phyloP scores from a whole-genome alignment of 2,888 invertebrate genomes.

The Seira ritae region DNA sequence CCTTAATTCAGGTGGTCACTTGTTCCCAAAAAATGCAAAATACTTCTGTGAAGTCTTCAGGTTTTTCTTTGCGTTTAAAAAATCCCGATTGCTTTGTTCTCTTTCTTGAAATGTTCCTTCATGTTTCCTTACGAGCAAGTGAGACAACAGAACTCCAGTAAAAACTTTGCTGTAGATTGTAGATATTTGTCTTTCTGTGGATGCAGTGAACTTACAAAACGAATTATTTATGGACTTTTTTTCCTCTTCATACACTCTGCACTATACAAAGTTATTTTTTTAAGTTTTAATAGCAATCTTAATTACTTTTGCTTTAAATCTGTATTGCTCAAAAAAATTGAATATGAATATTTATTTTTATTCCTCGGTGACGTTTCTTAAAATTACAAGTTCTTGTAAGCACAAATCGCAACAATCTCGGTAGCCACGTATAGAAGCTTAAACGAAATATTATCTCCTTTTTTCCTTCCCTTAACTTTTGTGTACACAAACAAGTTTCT shows the following conservation, averaged over 20 bases:
- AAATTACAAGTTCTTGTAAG: not conserved
- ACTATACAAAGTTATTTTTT: not conserved
- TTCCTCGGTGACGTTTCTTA: not conserved
- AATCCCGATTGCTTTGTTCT: not conserved
- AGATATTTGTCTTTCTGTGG: not conserved
- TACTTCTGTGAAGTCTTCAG: conserved; percentile 59
- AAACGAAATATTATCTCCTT: not conserved
- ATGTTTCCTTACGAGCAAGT: not conserved
- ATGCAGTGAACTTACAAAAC: not conserved
- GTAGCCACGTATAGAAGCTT: not conserved
- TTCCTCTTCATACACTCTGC: not conserved
- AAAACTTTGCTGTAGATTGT: not conserved
- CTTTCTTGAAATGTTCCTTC: conserved; percentile 8
- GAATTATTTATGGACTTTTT: not conserved
- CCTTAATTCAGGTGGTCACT: conserved; percentile 54
- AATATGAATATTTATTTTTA: not conserved
- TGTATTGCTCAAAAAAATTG: not conserved
- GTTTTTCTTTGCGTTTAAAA: conserved; percentile 30
- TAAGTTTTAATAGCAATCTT: not conserved
- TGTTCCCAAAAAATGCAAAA: conserved; percentile 59
- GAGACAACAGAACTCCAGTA: conserved; percentile 35
- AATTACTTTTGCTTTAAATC: not conserved
- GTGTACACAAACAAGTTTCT: not conserved
- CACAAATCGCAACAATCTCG: not conserved
- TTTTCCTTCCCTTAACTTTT: not conserved